phyloP scores from a whole-genome alignment of 2,113 vertebrate species.

The Pterocles gutturalis region DNA sequence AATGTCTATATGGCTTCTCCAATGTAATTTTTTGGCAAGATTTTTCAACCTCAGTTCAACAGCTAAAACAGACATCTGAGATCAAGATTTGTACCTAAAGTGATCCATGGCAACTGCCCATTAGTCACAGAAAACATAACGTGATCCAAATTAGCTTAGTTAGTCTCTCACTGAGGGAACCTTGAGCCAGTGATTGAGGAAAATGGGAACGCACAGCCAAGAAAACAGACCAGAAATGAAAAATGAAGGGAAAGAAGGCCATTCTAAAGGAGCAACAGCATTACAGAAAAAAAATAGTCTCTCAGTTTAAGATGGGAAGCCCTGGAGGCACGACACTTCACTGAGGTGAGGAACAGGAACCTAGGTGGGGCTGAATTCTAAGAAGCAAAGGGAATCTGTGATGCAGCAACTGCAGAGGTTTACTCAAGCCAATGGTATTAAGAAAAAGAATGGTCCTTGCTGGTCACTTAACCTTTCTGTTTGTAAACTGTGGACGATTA shows the following conservation, averaged over 20 bases:
- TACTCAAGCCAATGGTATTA: not conserved
- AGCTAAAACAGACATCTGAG: not conserved
- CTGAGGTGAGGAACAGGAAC: not conserved
- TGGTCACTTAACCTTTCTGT: not conserved
- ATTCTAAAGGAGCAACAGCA: not conserved
- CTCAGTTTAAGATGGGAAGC: not conserved
- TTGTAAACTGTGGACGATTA: not conserved
- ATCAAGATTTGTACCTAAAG: not conserved
- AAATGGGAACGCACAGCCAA: not conserved
- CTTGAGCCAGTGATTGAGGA: not conserved
- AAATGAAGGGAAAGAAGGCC: not conserved
- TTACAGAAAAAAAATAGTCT: not conserved
- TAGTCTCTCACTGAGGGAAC: not conserved
- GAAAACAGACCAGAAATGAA: not conserved
- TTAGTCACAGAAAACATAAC: not conserved
- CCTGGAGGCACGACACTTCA: accelerated
- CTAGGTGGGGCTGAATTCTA: not conserved
- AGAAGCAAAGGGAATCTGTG: not conserved
- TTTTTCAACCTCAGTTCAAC: not conserved
- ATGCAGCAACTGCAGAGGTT: not conserved
- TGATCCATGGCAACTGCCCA: not conserved
- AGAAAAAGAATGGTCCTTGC: not conserved
- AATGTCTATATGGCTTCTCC: not conserved
- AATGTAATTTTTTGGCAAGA: not conserved
- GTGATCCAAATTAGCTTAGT: not conserved